Evolutionary conservation across 2,113 vertebrate genomes (phyloP).

Genomic region (Alethe diademata): DNA sequence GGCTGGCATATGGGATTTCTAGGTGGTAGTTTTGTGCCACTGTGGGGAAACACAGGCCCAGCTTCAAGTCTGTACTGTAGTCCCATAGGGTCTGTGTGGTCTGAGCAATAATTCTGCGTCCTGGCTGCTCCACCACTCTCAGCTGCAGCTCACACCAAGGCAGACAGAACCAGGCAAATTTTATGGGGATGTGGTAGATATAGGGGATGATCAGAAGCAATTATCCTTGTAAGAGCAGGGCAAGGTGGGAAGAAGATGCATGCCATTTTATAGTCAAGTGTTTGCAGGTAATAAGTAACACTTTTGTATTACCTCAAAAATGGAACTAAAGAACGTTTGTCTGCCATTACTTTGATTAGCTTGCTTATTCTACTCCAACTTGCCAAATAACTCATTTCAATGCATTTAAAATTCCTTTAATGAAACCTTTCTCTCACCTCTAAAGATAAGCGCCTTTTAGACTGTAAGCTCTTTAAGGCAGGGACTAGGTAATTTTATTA

Average conservation of each 20-base stretch:
- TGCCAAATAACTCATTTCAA: neutral
- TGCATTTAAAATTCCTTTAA: slow-evolving; percentile 11
- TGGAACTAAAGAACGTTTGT: neutral
- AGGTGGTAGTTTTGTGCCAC: neutral
- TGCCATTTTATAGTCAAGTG: neutral
- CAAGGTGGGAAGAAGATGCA: neutral
- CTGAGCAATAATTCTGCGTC: neutral
- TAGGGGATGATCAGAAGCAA: neutral
- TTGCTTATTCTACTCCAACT: neutral
- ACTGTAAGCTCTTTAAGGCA: neutral
- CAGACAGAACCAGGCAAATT: neutral
- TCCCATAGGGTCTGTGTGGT: fast-evolving
- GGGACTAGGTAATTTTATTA: neutral
- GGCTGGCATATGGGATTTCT: fast-evolving
- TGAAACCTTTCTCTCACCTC: neutral
- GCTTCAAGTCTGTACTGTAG: neutral
- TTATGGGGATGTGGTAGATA: neutral
- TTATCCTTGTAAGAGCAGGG: neutral
- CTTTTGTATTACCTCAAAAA: neutral
- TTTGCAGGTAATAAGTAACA: neutral
- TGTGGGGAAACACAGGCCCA: neutral
- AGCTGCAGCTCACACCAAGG: neutral
- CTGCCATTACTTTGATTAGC: neutral
- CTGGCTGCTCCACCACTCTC: neutral
- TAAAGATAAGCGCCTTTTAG: neutral